Base-by-base conservation (phyloP, 2,797 vertebrate genomes). In the Mionectes olivaceus region DNA sequence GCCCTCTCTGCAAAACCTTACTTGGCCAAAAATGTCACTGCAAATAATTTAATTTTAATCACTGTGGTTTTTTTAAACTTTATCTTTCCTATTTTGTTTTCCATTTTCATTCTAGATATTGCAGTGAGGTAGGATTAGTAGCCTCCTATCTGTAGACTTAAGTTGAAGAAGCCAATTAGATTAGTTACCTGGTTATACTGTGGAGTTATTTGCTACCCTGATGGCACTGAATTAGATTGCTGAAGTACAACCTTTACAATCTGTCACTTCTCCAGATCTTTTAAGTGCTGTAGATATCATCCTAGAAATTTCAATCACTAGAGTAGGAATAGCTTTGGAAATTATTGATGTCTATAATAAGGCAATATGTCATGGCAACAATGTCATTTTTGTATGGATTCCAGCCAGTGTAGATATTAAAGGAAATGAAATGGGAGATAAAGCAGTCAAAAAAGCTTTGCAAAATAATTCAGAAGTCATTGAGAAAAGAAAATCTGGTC, bases 311-410 rank as follows among this genome's bases (percentile, higher is more conserved):
- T 98, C 97, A 98, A 97, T 98, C 97, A 97, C 92, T 83, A 15
- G 56, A 90, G 83, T 93, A 93, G 97, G 96, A 88, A 96, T 70
- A 94, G 96, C 96, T 98, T 95, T 95, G 95, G 90, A 96, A 97
- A 97, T 98, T 98, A 98, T 97, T 98, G 96, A 98, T 98, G 97
- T 95, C 95, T 91, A 84, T 97, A 97, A 97, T 97, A 97, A 96
- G 91, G 96, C 92, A 96, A 97, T 98, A 96, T 91, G 94, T 98
- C 97, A 98, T 43, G 15, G 97, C 96, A 97, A 97, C 95, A 97
- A 97, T 97, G 96, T 96, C 96, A 96, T 95, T 97, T 98, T 96
- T 93, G 93, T 95, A 95, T 95, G 95, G 90, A 95, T 97, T 93
- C 90, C 92, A 94, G 89, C 96, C 94, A 94, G 86, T 93, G 95